These are phyloP conservation scores for Acanthosepion pharaonis DNA, from an alignment of 2,888 invertebrate genomes.

Conservation along the genomic window DNA sequence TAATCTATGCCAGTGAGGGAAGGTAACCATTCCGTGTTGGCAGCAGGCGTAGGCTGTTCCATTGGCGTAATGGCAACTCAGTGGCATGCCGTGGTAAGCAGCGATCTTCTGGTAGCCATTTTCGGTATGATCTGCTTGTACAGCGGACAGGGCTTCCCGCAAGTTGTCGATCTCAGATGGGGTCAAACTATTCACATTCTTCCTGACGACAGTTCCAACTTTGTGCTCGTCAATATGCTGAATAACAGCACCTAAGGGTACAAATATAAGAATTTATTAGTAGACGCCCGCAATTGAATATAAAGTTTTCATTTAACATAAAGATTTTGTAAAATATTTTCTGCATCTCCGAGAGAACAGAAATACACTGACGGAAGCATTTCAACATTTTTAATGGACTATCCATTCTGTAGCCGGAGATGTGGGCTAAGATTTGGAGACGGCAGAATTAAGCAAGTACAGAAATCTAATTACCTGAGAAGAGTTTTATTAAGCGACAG, in stretches of 20 bases:
- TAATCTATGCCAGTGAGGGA: conserved; percentile 55
- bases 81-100: conserved; percentile 48
- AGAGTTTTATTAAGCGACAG: too few species aligned
- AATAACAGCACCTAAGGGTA: not conserved
- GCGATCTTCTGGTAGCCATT: conserved; percentile 48
- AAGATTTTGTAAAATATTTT: too few species aligned
- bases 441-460: too few species aligned
- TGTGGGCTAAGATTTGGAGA: too few species aligned
- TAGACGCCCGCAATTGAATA: not conserved
- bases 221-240: not conserved
- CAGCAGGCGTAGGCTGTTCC: conserved; percentile 55
- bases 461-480: too few species aligned
- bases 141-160: conserved; percentile 36
- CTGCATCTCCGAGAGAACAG: too few species aligned
- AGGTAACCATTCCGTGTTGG: conserved; percentile 54
- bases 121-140: conserved; percentile 41
- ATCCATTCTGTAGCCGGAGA: too few species aligned
- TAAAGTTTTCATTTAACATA: too few species aligned
- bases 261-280: not conserved
- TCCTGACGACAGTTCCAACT: conserved; percentile 41
- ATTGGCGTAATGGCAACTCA: conserved; percentile 38
- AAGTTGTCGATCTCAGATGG: conserved; percentile 45
- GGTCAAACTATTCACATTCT: conserved; percentile 46
- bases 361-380: too few species aligned
- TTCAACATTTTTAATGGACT: too few species aligned